phyloP scores from a whole-genome alignment of 2,888 invertebrate species.

The Drosophila neoperkinsi region DNA sequence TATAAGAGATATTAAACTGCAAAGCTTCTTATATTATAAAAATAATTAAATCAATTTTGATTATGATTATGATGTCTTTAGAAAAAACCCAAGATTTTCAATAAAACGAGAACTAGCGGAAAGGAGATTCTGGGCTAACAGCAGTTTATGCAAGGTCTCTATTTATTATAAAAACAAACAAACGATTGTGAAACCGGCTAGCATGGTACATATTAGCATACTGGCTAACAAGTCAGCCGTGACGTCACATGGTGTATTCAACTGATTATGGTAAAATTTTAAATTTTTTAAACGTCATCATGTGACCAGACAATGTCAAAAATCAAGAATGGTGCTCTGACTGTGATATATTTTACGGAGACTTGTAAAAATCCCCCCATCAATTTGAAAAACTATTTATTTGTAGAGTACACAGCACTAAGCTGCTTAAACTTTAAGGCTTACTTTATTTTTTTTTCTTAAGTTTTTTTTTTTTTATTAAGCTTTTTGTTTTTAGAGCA shows the following conservation, averaged over 20 bases:
- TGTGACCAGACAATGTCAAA: not conserved
- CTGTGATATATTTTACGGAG: slow-evolving; percentile 11
- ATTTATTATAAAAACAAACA: slow-evolving; percentile 44
- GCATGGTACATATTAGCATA: slow-evolving; percentile 20
- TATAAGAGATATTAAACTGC: not conserved
- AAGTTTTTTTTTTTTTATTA: too few species aligned
- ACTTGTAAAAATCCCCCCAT: slow-evolving; percentile 8
- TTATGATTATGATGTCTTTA: not conserved
- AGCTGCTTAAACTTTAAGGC: not conserved
- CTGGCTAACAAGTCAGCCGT: slow-evolving; percentile 1
- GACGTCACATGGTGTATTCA: slow-evolving; percentile 18
- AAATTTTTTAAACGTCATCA: not conserved
- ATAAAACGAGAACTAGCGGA: slow-evolving; percentile 2
- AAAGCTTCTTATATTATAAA: not conserved
- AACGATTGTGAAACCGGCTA: not conserved
- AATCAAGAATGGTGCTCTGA: not conserved
- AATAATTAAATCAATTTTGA: not conserved
- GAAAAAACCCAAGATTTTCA: slow-evolving; percentile 5
- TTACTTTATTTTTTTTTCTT: not conserved
- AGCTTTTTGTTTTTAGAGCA: not conserved
- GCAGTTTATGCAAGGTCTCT: slow-evolving; percentile 14
- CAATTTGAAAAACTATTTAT: not conserved
- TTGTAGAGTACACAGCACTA: not conserved
- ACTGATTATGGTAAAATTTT: not conserved
- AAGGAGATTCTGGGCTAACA: not conserved